Percentiles rank a stretch among this genome's conserved stretches.
phyloP scores from a whole-genome alignment of 2,113 vertebrate genomes.

The Nothobranchius kuhntae region DNA sequence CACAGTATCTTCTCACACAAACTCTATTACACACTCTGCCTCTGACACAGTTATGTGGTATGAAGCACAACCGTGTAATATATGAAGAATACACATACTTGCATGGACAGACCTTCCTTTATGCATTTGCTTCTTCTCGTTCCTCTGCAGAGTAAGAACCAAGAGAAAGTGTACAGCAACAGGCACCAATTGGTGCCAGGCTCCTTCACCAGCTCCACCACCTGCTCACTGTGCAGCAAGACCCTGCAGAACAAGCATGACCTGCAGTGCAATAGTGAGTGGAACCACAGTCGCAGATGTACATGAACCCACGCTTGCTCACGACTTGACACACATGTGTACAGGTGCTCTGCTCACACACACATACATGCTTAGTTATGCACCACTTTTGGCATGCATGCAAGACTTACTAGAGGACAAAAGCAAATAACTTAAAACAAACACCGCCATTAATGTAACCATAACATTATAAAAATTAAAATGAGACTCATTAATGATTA shows the following conservation, averaged over 20 bases:
- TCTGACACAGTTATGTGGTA: not conserved
- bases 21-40: constrained; percentile 20
- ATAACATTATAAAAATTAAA: not conserved
- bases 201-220: constrained; percentile 82
- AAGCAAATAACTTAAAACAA: constrained; percentile 1
- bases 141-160: constrained; percentile 86
- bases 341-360: constrained; percentile 29
- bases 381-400: constrained; percentile 17
- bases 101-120: constrained; percentile 3
- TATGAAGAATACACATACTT: not conserved
- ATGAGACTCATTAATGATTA: too few relatives aligned
- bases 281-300: constrained; percentile 50
- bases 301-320: constrained; percentile 31
- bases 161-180: constrained; percentile 64
- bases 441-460: not conserved
- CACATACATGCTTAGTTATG: constrained; percentile 28
- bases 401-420: constrained; percentile 11
- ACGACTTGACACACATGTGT: constrained; percentile 13
- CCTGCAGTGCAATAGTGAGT: constrained; percentile 93
- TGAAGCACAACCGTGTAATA: not conserved
- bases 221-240: constrained; percentile 89
- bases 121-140: constrained; percentile 27
- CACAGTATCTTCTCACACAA: constrained; percentile 22
- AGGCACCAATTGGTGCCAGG: constrained; percentile 85
- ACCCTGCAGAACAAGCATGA: constrained; percentile 84